Evolutionary conservation across 2,888 invertebrate genomes (phyloP).

Genomic region (Agonum fuliginosum): DNA sequence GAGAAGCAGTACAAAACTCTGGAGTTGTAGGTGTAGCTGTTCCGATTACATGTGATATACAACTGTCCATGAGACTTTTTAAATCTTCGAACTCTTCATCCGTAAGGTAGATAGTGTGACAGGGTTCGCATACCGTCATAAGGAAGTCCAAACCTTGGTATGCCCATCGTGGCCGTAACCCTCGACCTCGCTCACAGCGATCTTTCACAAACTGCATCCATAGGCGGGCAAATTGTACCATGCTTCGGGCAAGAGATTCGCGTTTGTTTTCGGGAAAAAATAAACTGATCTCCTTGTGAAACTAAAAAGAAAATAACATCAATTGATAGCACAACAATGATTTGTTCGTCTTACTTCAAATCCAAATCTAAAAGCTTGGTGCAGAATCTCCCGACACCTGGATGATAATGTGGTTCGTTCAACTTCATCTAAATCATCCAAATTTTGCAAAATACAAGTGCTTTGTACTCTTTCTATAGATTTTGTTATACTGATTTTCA

Average conservation of each 20-base stretch:
- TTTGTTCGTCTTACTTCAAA: constrained; percentile 80
- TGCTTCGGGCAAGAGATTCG: constrained; percentile 75
- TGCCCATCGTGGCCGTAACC: constrained; percentile 90
- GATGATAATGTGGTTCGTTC: constrained; percentile 79
- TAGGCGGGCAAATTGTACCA: constrained; percentile 83
- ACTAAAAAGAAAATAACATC: constrained; percentile 69
- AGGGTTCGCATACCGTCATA: constrained; percentile 88
- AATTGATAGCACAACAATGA: not conserved
- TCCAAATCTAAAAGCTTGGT: constrained; percentile 92
- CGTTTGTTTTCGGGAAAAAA: constrained; percentile 74
- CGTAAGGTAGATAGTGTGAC: constrained; percentile 84
- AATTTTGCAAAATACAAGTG: constrained; percentile 73
- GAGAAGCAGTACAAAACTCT: constrained; percentile 69
- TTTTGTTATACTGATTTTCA: constrained; percentile 76
- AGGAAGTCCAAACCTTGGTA: constrained; percentile 92
- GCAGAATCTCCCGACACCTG: constrained; percentile 84
- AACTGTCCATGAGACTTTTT: constrained; percentile 87
- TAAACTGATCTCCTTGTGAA: constrained; percentile 84
- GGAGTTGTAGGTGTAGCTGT: constrained; percentile 70
- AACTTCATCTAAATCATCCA: constrained; percentile 75
- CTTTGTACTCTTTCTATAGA: constrained; percentile 77
- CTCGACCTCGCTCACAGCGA: constrained; percentile 88
- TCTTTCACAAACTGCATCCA: constrained; percentile 94
- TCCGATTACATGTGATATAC: constrained; percentile 91
- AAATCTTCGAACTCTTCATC: constrained; percentile 88